These are phyloP conservation scores for Trypoxylus dichotomus DNA, from an alignment of 1,140 invertebrate genomes.

Conservation along the genomic window DNA sequence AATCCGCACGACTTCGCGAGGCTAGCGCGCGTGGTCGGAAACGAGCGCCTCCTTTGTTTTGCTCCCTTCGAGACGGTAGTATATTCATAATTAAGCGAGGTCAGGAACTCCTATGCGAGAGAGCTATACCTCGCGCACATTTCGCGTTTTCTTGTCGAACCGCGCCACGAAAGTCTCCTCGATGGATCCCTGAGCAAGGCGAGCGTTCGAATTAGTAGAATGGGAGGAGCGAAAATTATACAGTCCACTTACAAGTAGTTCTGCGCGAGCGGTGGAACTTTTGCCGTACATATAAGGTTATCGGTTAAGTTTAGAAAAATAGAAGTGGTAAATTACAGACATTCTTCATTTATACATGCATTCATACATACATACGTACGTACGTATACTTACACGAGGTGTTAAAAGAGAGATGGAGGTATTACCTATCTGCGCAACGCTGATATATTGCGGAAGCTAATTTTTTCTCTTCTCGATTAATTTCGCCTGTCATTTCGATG, in stretches of 20 bases:
- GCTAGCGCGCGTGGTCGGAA: constrained; percentile 20
- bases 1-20: constrained; percentile 9
- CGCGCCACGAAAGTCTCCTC: neutral
- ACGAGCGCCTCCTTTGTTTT: constrained; percentile 18
- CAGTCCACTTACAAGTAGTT: constrained; percentile 11
- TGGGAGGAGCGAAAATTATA: constrained; percentile 21
- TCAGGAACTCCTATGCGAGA: constrained; percentile 6
- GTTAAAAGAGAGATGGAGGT: neutral
- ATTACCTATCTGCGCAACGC: neutral
- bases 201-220: constrained; percentile 17
- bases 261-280: constrained; percentile 12
- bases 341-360: constrained; percentile 1
- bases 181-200: neutral
- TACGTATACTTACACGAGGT: neutral
- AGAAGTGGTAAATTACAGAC: constrained; percentile 18
- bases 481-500: neutral
- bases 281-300: constrained; percentile 14
- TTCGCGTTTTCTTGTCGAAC: neutral
- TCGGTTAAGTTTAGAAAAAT: constrained; percentile 24
- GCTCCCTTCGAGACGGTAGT: constrained; percentile 14
- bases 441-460: neutral
- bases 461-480: neutral
- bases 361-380: no score
- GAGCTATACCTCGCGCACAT: neutral
- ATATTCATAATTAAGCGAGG: constrained; percentile 22